Conservation (phyloP, 1,140 invertebrate genomes). For the Trachelipus rathkii region DNA sequence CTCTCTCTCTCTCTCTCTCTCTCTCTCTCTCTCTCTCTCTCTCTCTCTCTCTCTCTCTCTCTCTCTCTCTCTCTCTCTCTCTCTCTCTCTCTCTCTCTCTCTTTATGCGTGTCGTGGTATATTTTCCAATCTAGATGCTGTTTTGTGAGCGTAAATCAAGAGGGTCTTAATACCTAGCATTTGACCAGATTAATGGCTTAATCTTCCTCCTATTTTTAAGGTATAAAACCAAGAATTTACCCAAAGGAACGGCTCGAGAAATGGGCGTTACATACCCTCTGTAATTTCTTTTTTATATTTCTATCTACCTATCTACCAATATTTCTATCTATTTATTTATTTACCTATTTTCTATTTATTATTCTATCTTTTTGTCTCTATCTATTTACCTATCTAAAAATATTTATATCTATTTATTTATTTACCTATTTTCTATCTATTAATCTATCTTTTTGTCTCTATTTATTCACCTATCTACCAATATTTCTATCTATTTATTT, state of each 20-base stretch:
- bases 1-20: no score
- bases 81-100: not conserved
- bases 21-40: no score
- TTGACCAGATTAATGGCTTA: slow-evolving; percentile 1
- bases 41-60: no score
- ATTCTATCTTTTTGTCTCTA: no score
- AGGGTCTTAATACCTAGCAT: not conserved
- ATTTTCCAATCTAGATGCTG: slow-evolving; percentile 1
- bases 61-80: no score
- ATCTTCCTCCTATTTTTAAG: not conserved
- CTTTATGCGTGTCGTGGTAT: not conserved
- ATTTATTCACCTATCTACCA: not conserved
- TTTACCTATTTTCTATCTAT: not conserved
- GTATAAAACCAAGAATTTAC: not conserved
- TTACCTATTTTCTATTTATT: not conserved
- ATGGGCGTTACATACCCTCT: not conserved
- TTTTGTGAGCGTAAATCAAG: slow-evolving; percentile 4
- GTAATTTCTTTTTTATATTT: no score
- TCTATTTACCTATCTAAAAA: not conserved
- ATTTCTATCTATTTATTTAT: not conserved
- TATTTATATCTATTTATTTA: not conserved
- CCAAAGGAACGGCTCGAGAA: not conserved
- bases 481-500: not conserved
- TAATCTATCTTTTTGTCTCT: not conserved
- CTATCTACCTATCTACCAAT: not conserved